A percentile compares a stretch with the other conserved stretches of the same genome.
Evolutionary conservation across 2,113 vertebrate species (phyloP).

Genomic region (Pachypanchax playfairii): DNA sequence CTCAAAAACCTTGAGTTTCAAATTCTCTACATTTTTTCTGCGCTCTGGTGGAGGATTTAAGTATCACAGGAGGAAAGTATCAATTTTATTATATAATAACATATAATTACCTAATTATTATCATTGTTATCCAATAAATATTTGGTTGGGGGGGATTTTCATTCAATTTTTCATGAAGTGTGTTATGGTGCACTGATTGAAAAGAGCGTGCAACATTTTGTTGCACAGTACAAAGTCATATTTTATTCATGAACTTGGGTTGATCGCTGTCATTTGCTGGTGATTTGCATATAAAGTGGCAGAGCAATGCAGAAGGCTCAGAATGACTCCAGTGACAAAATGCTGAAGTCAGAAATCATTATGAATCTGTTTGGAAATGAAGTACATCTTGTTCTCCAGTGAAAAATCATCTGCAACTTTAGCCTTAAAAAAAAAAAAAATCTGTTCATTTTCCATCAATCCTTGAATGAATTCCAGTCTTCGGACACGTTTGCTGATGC

Average conservation of each 20-base stretch:
- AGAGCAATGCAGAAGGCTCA: slow-evolving; percentile 39
- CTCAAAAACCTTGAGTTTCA: no score
- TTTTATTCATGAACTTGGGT: slow-evolving; percentile 69
- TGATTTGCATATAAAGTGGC: slow-evolving; percentile 78
- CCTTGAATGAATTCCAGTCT: slow-evolving; percentile 11
- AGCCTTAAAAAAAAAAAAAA: slow-evolving; percentile 22
- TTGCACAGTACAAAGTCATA: slow-evolving; percentile 32
- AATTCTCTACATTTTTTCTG: no score
- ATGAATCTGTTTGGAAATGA: slow-evolving; percentile 41
- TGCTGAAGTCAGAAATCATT: slow-evolving; percentile 36
- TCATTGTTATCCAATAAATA: no score
- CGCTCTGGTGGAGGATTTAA: no score
- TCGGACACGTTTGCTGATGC: not conserved
- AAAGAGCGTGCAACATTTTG: slow-evolving; percentile 31
- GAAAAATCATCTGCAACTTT: slow-evolving; percentile 17
- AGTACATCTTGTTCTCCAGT: slow-evolving; percentile 13
- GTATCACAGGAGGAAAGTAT: no score
- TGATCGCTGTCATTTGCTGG: slow-evolving; percentile 60
- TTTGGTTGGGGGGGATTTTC: no score
- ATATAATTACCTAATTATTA: no score
- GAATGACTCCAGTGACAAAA: slow-evolving; percentile 63
- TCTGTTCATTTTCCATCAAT: slow-evolving; percentile 12
- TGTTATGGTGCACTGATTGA: slow-evolving; percentile 35
- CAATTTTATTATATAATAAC: no score
- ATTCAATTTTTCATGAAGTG: no score